Evolutionary conservation across 2,797 vertebrate species (phyloP), one percentile per base, ranked within the genome.

Genomic region (Sparus aurata): DNA sequence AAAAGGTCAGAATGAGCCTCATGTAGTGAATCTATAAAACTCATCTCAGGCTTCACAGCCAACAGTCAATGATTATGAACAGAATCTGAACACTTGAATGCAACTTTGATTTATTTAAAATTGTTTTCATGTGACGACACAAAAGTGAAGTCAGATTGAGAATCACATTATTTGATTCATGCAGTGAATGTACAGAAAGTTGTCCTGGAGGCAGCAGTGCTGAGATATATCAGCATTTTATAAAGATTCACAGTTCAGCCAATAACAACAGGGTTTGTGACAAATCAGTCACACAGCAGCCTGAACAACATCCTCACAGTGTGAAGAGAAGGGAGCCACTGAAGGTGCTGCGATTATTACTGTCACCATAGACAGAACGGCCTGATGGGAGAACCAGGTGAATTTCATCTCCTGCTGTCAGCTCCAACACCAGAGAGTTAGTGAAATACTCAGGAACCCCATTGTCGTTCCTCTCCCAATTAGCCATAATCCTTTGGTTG

Each of bases 361-460:
- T 0, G 12, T 1, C 1, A 0, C 77, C 74, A 25, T 1, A 69
- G 23, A 82, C 0, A 12, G 23, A 17, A 11, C 8, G 0, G 4
- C 10, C 30, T 53, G 58, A 15, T 16, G 74, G 74, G 18, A 82
- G 69, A 27, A 16, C 12, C 45, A 82, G 64, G 59, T 30, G n/a
- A 16, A 73, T 16, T 58, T 11, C 1, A 57, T 82, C 74, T 59
- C 58, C 68, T 25, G 62, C 68, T 2, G 13, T 23, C 68, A 81
- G 30, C 68, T 76, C 68, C 23, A 82, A 45, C 43, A 82, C 3
- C 18, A 62, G 8, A 27, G 68, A 81, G 23, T 72, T 76, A 17
- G 73, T 71, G 9, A 77, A 3, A 10, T 72, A 57, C 5, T 61
- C 54, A 30, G 2, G 1, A 10, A 2, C 1, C 1, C 0, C 0